Evolutionary conservation across 2,888 invertebrate genomes (phyloP), one percentile per base, ranked within the genome.

Genomic region (Pterobdella sp.): DNA sequence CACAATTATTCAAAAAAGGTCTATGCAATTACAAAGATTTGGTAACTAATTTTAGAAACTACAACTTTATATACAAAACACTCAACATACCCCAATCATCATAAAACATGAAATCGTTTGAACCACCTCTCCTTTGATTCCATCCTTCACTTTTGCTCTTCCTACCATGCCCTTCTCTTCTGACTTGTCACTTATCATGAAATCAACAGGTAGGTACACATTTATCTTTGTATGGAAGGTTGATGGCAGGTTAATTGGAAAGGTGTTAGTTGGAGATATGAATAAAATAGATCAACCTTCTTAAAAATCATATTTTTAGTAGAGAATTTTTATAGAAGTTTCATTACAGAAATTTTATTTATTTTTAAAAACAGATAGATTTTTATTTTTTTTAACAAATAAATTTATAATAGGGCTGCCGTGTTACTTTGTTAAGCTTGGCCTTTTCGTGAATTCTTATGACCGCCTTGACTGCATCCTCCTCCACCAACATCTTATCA

Each of bases 391-490:
- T n/a, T n/a, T n/a, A n/a, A n/a, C n/a, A n/a, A n/a, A n/a, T n/a
- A n/a, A n/a, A n/a, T n/a, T n/a, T n/a, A n/a, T n/a, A n/a, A n/a
- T n/a, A n/a, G n/a, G n/a, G n/a, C n/a, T n/a, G n/a, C n/a, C n/a
- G n/a, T n/a, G n/a, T n/a, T n/a, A 65, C 65, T 34, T 35, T 65
- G 80, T 96, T 96, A 75, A 88, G 88, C 77, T 90, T 88, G 0
- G 98, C 98, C 83, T 97, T 97, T 42, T 91, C 91, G 81, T 97
- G 86, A 18, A 99, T 86, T 72, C 91, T 90, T 56, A 87, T 85
- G 0, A 99, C 93, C 79, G 97, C 96, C 85, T 94, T 93, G 0
- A 97, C 90, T 4, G 98, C 98, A 80, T 96, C 95, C 78, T 90
- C 91, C 82, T 99, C 98, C 84, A 89, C 99, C 76, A 99, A 85